phyloP scores from a whole-genome alignment of 1,140 invertebrate species.

The Zaprionus ornatus region DNA sequence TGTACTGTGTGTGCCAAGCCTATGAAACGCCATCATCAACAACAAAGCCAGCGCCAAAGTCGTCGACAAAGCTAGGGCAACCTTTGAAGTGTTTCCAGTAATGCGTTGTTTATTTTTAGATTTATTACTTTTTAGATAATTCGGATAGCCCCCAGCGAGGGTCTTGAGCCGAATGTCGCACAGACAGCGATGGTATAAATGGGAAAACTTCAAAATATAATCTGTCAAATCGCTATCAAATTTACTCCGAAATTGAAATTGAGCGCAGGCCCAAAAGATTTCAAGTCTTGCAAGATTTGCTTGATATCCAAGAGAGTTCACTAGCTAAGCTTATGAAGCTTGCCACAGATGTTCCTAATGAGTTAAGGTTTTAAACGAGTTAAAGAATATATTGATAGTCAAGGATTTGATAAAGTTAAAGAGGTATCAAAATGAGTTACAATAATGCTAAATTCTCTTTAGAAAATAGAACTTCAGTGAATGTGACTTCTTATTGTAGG shows the following conservation, averaged over 20 bases:
- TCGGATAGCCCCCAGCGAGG: not conserved
- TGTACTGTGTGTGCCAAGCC: not conserved
- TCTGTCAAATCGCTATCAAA: not conserved
- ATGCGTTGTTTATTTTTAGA: conserved; percentile 13
- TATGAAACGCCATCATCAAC: not conserved
- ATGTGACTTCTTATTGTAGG: no score
- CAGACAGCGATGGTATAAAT: not conserved
- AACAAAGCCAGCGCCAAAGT: not conserved
- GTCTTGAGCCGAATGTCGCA: not conserved
- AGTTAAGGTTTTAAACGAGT: not conserved
- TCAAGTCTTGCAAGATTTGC: not conserved
- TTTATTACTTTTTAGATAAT: conserved; percentile 17
- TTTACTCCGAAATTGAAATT: not conserved
- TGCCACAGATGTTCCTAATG: not conserved
- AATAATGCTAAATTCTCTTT: not conserved
- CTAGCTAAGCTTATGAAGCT: not conserved
- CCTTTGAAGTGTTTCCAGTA: conserved; percentile 10
- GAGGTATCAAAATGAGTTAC: not conserved
- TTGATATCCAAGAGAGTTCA: not conserved
- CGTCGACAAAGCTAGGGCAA: not conserved
- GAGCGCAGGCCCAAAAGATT: not conserved
- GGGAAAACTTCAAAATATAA: not conserved
- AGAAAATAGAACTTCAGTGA: no score
- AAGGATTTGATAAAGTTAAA: not conserved
- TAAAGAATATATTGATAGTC: not conserved